Percentiles rank a stretch among this genome's conserved stretches.
Evolutionary conservation across 2,113 vertebrate genomes (phyloP).

Genomic region (Pituophis catenifer): DNA sequence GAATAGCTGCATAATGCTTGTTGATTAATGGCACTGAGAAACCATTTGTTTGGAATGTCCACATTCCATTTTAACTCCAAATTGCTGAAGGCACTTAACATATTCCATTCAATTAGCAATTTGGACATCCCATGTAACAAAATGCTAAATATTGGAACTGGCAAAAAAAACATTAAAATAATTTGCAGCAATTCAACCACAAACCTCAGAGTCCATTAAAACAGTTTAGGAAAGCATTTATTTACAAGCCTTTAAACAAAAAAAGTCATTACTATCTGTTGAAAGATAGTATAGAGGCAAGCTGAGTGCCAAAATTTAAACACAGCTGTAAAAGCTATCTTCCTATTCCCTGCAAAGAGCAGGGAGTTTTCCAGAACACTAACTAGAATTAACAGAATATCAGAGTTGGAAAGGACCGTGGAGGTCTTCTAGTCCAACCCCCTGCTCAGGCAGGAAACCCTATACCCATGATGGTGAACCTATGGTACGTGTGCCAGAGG

Average conservation of each 20-base stretch:
- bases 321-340: not conserved
- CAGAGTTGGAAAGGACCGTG: not conserved
- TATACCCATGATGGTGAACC: too few relatives aligned
- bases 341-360: not conserved
- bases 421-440: not conserved
- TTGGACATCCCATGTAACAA: not conserved
- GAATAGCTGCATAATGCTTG: not conserved
- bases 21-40: not conserved
- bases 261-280: not conserved
- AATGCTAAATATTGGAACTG: not conserved
- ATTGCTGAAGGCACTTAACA: not conserved
- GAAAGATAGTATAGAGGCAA: not conserved
- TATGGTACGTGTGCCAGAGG: too few relatives aligned
- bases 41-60: not conserved
- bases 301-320: not conserved
- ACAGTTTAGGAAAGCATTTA: not conserved
- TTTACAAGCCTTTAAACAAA: not conserved
- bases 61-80: not conserved
- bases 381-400: not conserved
- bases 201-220: not conserved
- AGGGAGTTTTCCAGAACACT: not conserved
- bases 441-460: not conserved
- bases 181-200: not conserved
- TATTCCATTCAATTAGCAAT: not conserved
- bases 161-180: not conserved